Evolutionary conservation across 2,888 invertebrate genomes (phyloP).

Genomic region (Epirrhoe alternata): DNA sequence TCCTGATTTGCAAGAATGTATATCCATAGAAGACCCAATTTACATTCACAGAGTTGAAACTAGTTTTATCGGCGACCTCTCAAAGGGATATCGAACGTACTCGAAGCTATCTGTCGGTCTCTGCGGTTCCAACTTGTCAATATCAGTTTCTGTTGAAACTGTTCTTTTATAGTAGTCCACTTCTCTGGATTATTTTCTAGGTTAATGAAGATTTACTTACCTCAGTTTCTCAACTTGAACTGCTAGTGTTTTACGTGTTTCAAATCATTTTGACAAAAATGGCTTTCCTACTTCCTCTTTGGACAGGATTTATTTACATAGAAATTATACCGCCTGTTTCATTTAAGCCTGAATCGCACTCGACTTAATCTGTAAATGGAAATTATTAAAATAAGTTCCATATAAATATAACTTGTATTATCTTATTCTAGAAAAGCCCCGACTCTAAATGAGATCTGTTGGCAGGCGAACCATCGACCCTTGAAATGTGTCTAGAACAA

Average conservation of each 20-base stretch:
- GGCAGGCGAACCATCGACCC: slow-evolving; percentile 25
- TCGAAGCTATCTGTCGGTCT: slow-evolving; percentile 28
- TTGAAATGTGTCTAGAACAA: slow-evolving; percentile 36
- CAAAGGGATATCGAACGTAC: slow-evolving; percentile 34
- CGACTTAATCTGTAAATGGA: neutral
- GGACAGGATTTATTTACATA: no score
- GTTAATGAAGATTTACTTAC: neutral
- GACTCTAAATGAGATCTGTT: slow-evolving; percentile 9
- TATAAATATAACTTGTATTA: neutral
- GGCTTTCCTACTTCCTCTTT: no score
- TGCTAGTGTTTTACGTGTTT: no score
- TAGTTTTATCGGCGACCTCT: slow-evolving; percentile 34
- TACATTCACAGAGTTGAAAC: slow-evolving; percentile 27
- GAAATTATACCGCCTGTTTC: no score
- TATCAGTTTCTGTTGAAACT: slow-evolving; percentile 25
- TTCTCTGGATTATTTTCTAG: slow-evolving; percentile 1
- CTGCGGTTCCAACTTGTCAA: slow-evolving; percentile 32
- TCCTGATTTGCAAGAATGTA: slow-evolving; percentile 22
- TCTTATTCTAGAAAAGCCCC: neutral
- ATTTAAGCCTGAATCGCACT: no score
- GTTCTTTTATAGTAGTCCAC: slow-evolving; percentile 12
- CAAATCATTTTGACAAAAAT: no score
- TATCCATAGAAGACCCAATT: slow-evolving; percentile 25
- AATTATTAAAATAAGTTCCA: neutral
- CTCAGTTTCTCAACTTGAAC: neutral